Conservation (phyloP, 2,888 invertebrate species). For the Patella caerulea region DNA sequence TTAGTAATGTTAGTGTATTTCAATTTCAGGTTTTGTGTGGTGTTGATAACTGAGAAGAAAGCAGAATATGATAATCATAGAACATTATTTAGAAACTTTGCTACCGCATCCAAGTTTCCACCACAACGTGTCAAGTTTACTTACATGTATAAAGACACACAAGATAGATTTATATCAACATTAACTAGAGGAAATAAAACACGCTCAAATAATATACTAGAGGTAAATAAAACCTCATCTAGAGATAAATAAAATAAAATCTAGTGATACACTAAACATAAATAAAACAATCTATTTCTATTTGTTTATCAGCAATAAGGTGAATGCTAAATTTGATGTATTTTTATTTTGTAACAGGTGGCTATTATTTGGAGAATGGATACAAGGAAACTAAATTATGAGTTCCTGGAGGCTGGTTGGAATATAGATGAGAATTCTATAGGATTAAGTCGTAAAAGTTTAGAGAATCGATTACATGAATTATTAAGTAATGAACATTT, state of each 20-base stretch:
- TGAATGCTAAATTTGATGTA: background rate
- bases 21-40: slow-evolving; percentile 77
- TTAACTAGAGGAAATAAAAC: slow-evolving; percentile 74
- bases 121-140: slow-evolving; percentile 86
- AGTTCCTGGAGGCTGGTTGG: slow-evolving; percentile 85
- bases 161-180: slow-evolving; percentile 85
- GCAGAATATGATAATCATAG: slow-evolving; percentile 78
- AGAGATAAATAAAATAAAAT: too few relatives aligned
- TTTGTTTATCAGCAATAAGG: too few relatives aligned
- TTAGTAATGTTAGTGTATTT: background rate
- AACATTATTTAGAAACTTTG: slow-evolving; percentile 81
- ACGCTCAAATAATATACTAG: slow-evolving; percentile 42
- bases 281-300: too few relatives aligned
- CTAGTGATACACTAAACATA: too few relatives aligned
- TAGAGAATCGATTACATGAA: slow-evolving; percentile 51
- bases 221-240: slow-evolving; percentile 39
- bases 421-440: slow-evolving; percentile 69
- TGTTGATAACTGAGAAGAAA: slow-evolving; percentile 80
- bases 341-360: slow-evolving; percentile 72
- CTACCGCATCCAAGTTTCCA: slow-evolving; percentile 62
- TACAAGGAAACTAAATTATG: slow-evolving; percentile 87
- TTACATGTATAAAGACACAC: slow-evolving; percentile 87
- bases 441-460: slow-evolving; percentile 37
- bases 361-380: slow-evolving; percentile 93
- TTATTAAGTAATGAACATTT: slow-evolving; percentile 52